Percentiles rank a stretch among this genome's conserved stretches.
Evolutionary conservation across 2,888 invertebrate species (phyloP).

Genomic region (Syritta pipiens): DNA sequence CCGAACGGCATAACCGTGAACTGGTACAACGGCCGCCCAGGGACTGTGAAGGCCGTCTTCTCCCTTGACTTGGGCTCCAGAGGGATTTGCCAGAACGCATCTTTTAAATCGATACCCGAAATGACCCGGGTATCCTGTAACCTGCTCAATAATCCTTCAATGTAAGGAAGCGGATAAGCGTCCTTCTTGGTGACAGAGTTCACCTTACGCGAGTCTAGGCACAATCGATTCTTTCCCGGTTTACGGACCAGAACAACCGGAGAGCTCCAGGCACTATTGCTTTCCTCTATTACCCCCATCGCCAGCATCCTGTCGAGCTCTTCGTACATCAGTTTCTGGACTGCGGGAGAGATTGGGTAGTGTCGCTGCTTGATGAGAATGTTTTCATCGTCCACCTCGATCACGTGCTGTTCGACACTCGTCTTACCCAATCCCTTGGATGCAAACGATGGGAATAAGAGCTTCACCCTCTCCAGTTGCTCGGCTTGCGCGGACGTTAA

Average conservation of each 20-base stretch:
- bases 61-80: neutral
- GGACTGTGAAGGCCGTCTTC: too few species aligned
- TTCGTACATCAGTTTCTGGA: slow-evolving; percentile 12
- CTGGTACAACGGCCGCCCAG: too few species aligned
- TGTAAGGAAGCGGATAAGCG: too few species aligned
- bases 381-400: slow-evolving; percentile 10
- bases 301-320: slow-evolving; percentile 17
- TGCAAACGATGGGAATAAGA: neutral
- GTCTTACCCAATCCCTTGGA: neutral
- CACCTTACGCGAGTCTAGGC: too few species aligned
- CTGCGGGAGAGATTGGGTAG: slow-evolving; percentile 13
- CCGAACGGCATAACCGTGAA: neutral
- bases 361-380: neutral
- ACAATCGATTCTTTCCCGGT: too few species aligned
- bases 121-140: slow-evolving; percentile 1
- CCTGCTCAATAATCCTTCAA: neutral
- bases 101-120: slow-evolving; percentile 3
- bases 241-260: too few species aligned
- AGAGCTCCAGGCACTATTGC: slow-evolving; percentile 8
- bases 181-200: too few species aligned
- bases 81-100: slow-evolving; percentile 5
- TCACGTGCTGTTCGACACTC: neutral
- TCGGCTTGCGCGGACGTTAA: too few species aligned
- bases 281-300: neutral
- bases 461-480: too few species aligned